phyloP scores from a whole-genome alignment of 2,113 vertebrate genomes.

The Actinemys pallida region DNA sequence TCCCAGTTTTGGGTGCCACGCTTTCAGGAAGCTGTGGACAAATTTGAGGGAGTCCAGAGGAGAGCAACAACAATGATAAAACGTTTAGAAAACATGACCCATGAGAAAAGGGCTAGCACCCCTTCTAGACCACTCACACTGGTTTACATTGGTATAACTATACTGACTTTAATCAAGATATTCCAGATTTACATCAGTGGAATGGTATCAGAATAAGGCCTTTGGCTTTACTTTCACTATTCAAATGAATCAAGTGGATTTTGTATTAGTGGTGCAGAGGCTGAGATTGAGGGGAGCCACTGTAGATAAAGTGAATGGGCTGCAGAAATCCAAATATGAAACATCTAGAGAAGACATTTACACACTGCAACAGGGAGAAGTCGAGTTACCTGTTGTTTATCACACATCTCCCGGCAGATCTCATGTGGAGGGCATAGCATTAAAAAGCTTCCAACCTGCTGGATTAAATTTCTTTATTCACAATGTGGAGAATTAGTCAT shows the following conservation, averaged over 20 bases:
- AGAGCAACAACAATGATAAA: too few species aligned
- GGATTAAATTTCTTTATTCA: constrained; percentile 62
- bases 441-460: constrained; percentile 48
- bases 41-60: too few species aligned
- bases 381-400: neutral
- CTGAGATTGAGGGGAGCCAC: neutral
- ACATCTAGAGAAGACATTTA: neutral
- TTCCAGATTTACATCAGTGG: neutral
- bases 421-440: neutral
- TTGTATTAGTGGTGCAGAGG: neutral
- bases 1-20: too few species aligned
- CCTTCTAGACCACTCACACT: neutral
- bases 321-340: neutral
- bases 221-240: neutral
- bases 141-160: neutral
- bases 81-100: too few species aligned
- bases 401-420: neutral
- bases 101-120: too few species aligned
- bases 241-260: neutral
- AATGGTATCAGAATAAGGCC: neutral
- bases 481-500: constrained; percentile 62
- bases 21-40: too few species aligned
- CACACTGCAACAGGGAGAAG: neutral
- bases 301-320: neutral
- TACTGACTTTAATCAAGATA: neutral